These are phyloP conservation scores for Callocephalon fimbriatum DNA, from an alignment of 2,113 vertebrate genomes.

Conservation along the genomic window DNA sequence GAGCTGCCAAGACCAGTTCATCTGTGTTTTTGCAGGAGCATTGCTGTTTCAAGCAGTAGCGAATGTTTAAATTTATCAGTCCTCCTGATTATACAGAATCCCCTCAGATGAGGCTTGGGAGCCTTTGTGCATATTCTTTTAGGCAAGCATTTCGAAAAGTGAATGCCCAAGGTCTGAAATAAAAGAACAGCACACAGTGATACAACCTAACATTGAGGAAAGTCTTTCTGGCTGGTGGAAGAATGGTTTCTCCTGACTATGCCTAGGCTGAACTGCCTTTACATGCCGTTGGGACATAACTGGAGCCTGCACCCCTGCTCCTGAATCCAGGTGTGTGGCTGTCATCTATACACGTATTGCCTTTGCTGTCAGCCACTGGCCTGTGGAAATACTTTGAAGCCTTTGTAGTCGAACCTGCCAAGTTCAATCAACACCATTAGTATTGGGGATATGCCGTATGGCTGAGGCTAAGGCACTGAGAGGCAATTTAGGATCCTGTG, in stretches of 20 bases:
- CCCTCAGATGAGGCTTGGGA: background rate
- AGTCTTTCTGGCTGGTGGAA: background rate
- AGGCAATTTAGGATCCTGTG: background rate
- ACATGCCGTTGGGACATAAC: background rate
- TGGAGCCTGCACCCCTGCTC: background rate
- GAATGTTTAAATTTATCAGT: background rate
- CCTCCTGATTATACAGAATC: background rate
- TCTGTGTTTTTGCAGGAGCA: background rate
- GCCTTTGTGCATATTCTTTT: background rate
- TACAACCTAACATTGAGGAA: background rate
- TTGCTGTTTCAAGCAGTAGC: background rate
- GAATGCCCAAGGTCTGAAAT: background rate
- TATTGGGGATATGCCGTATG: fast-evolving
- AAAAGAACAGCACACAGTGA: background rate
- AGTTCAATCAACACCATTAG: fast-evolving
- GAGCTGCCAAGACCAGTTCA: background rate
- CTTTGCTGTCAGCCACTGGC: background rate
- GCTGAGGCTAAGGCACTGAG: background rate
- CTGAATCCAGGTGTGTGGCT: background rate
- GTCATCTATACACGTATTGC: fast-evolving
- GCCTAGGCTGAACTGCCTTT: background rate
- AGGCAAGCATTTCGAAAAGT: background rate
- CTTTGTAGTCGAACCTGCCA: background rate
- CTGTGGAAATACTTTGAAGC: background rate
- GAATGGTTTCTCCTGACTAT: background rate